phyloP scores from a whole-genome alignment of 1,140 invertebrate genomes.

The Rhagoletis pomonella region DNA sequence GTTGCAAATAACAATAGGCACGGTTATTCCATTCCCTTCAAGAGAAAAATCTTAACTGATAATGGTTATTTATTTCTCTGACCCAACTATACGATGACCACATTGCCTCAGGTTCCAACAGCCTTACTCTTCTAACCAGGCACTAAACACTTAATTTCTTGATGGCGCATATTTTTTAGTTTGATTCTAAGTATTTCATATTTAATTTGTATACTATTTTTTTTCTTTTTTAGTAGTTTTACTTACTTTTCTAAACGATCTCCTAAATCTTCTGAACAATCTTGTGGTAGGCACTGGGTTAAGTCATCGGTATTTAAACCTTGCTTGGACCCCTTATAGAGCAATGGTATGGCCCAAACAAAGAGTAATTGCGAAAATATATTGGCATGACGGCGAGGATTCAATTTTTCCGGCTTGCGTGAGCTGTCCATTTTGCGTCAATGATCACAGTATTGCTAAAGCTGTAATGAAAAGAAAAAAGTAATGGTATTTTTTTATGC shows the following conservation, averaged over 20 bases:
- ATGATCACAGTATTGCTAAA: not conserved
- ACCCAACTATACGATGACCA: too few relatives aligned
- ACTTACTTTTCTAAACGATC: constrained; percentile 73
- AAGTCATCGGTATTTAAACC: constrained; percentile 71
- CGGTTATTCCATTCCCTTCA: too few relatives aligned
- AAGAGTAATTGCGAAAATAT: constrained; percentile 73
- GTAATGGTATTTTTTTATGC: too few relatives aligned
- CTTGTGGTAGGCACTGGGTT: constrained; percentile 68
- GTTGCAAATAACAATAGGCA: too few relatives aligned
- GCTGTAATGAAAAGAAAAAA: not conserved
- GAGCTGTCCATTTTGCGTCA: constrained; percentile 67
- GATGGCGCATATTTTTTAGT: too few relatives aligned
- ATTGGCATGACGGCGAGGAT: constrained; percentile 70
- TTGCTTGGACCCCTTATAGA: constrained; percentile 67
- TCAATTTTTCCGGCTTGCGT: constrained; percentile 67
- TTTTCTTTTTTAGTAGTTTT: not conserved
- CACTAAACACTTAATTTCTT: too few relatives aligned
- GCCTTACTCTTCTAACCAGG: too few relatives aligned
- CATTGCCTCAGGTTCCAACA: too few relatives aligned
- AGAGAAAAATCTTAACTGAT: too few relatives aligned
- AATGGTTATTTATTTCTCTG: too few relatives aligned
- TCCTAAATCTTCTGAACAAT: constrained; percentile 70
- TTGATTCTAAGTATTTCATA: too few relatives aligned
- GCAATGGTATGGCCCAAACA: constrained; percentile 71
- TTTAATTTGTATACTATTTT: too few relatives aligned